phyloP scores from a whole-genome alignment of 2,113 vertebrate genomes.

The Gopherus flavomarginatus region DNA sequence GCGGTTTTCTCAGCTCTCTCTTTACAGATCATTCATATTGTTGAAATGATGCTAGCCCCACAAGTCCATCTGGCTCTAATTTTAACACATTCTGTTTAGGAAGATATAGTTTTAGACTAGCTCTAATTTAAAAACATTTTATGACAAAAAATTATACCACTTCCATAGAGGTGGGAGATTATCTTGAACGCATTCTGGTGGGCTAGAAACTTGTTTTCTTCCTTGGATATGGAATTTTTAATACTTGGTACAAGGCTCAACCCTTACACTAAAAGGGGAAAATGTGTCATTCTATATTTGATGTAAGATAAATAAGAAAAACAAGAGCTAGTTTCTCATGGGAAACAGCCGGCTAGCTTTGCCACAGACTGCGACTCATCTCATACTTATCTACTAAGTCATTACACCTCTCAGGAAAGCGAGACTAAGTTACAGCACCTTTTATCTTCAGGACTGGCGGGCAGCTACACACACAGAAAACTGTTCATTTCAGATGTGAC shows the following conservation, averaged over 20 bases:
- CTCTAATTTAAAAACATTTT: constrained; percentile 50
- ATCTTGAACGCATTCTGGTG: constrained; percentile 10
- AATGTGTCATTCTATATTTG: constrained; percentile 53
- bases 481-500: background rate
- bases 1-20: background rate
- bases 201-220: constrained; percentile 56
- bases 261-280: constrained; percentile 44
- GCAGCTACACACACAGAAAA: constrained; percentile 21
- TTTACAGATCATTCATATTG: background rate
- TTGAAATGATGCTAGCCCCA: background rate
- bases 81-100: constrained; percentile 56
- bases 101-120: constrained; percentile 35
- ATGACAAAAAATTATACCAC: constrained; percentile 17
- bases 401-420: constrained; percentile 67
- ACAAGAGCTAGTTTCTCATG: constrained; percentile 66
- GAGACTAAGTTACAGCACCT: constrained; percentile 8
- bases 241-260: constrained; percentile 59
- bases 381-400: constrained; percentile 66
- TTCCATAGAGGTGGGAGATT: constrained; percentile 38
- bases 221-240: constrained; percentile 50
- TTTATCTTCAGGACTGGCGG: background rate
- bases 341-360: constrained; percentile 63
- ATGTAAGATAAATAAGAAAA: constrained; percentile 71
- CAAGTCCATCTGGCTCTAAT: constrained; percentile 38
- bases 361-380: constrained; percentile 72